These are phyloP conservation scores for Nerophis ophidion DNA, from an alignment of 2,113 vertebrate genomes.

Conservation along the genomic window DNA sequence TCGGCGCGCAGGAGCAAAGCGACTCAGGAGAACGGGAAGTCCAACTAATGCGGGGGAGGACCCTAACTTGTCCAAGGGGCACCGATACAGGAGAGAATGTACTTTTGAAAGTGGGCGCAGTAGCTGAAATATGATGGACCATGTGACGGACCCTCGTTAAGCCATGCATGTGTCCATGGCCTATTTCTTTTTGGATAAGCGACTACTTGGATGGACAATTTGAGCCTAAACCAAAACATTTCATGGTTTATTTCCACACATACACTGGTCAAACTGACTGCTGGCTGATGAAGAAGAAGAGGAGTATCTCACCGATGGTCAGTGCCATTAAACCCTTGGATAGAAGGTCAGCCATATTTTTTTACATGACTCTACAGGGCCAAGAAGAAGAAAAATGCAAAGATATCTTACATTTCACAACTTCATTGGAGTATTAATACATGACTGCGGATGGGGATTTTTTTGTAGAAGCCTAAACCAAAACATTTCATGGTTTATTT, in stretches of 20 bases:
- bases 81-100: slow-evolving; percentile 23
- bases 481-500: slow-evolving; percentile 57
- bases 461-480: slow-evolving; percentile 29
- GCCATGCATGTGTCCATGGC: slow-evolving; percentile 56
- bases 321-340: slow-evolving; percentile 25
- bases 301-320: slow-evolving; percentile 12
- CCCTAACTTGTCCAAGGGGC: neutral
- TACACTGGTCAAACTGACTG: slow-evolving; percentile 30
- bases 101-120: slow-evolving; percentile 8
- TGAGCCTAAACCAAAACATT: slow-evolving; percentile 28
- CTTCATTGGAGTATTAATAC: neutral
- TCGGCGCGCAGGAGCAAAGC: slow-evolving; percentile 70
- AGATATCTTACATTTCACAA: neutral
- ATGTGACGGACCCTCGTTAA: slow-evolving; percentile 35
- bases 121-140: slow-evolving; percentile 37
- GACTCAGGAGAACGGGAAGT: slow-evolving; percentile 84
- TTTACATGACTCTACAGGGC: neutral
- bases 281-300: slow-evolving; percentile 7
- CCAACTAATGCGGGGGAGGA: slow-evolving; percentile 62
- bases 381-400: too few species aligned
- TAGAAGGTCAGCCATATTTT: neutral
- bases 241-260: slow-evolving; percentile 41
- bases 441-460: too few species aligned
- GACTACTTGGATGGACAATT: slow-evolving; percentile 21
- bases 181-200: slow-evolving; percentile 25